These are phyloP conservation scores for Apotomis capreana DNA, from an alignment of 2,888 invertebrate genomes.

Conservation along the genomic window DNA sequence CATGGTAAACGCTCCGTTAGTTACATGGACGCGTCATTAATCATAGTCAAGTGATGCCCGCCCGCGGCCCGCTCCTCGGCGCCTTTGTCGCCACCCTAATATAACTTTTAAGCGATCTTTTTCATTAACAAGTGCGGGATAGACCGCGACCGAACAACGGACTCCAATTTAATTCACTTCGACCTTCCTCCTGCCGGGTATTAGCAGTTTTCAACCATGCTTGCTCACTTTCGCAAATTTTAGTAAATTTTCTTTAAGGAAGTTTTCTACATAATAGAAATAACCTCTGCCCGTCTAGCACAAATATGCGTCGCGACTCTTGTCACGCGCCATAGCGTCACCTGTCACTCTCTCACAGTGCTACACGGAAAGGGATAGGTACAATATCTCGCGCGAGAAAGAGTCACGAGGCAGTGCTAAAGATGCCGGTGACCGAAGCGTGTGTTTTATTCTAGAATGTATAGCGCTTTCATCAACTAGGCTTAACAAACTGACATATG, in stretches of 20 bases:
- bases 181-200: constrained; percentile 47
- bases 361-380: too few species aligned
- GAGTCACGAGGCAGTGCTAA: too few species aligned
- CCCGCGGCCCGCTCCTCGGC: constrained; percentile 35
- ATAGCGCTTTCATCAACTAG: too few species aligned
- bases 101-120: constrained; percentile 60
- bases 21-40: constrained; percentile 57
- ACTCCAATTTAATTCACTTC: constrained; percentile 60
- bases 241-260: constrained; percentile 17
- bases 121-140: constrained; percentile 59
- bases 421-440: background rate
- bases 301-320: too few species aligned
- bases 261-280: background rate
- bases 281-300: too few species aligned
- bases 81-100: constrained; percentile 44
- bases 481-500: too few species aligned
- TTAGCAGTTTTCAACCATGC: constrained; percentile 49
- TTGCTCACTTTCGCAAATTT: constrained; percentile 46
- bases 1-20: constrained; percentile 46
- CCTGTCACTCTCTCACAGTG: too few species aligned
- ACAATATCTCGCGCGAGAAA: too few species aligned
- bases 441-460: background rate
- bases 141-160: constrained; percentile 52
- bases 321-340: too few species aligned
- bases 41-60: constrained; percentile 48